phyloP scores from a whole-genome alignment of 2,888 invertebrate species.

The Himalopsyche japonica region DNA sequence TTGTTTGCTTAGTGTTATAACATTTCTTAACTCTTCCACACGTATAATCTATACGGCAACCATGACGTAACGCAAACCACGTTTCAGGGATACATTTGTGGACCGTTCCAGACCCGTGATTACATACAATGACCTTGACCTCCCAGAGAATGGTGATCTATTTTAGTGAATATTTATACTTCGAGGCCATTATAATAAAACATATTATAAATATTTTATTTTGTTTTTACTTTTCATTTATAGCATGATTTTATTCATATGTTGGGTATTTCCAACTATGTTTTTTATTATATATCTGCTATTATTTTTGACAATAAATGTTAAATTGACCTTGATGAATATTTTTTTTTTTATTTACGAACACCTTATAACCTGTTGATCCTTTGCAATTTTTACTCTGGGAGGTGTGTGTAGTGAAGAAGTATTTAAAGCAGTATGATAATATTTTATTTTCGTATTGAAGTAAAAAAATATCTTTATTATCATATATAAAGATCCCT shows the following conservation, averaged over 20 bases:
- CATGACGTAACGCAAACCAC: slow-evolving; percentile 39
- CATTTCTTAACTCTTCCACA: neutral
- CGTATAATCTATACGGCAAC: neutral
- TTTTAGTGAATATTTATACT: slow-evolving; percentile 56
- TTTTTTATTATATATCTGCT: neutral
- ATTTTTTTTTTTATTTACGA: slow-evolving; percentile 12
- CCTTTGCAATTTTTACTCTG: slow-evolving; percentile 15
- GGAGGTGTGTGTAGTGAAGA: slow-evolving; percentile 3
- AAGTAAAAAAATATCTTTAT: no score
- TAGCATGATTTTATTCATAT: neutral
- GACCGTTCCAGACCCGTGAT: slow-evolving; percentile 77
- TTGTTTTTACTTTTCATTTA: neutral
- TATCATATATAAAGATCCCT: no score
- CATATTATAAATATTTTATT: neutral
- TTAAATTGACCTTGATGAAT: slow-evolving; percentile 4
- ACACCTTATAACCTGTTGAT: slow-evolving; percentile 1
- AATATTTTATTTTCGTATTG: no score
- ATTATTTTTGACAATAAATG: slow-evolving; percentile 2
- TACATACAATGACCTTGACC: slow-evolving; percentile 90
- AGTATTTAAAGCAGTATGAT: neutral
- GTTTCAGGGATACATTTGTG: slow-evolving; percentile 67
- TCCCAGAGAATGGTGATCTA: slow-evolving; percentile 79
- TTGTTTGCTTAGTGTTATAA: neutral
- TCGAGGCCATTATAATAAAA: neutral
- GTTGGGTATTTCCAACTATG: neutral